A percentile compares a stretch with the other conserved stretches of the same genome.
These are phyloP conservation scores for Mimas tiliae DNA, from an alignment of 2,888 invertebrate species.

Conservation along the genomic window DNA sequence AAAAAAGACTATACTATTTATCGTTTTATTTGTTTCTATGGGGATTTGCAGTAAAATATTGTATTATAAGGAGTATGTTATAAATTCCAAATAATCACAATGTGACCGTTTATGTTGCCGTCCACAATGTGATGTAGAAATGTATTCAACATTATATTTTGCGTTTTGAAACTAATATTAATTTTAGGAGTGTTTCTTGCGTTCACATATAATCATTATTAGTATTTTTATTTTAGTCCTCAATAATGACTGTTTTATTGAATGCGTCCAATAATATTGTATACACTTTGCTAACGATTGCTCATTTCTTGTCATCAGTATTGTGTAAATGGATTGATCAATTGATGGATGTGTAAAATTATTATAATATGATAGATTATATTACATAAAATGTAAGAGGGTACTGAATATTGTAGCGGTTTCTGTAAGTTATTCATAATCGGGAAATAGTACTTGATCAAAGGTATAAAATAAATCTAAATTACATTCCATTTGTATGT, in stretches of 20 bases:
- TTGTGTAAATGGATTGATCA: conserved; percentile 68
- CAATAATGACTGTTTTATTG: conserved; percentile 16
- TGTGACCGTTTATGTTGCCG: conserved; percentile 1
- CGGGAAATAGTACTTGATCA: conserved; percentile 63
- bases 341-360: conserved; percentile 62
- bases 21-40: neutral
- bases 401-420: conserved; percentile 76
- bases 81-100: conserved; percentile 3
- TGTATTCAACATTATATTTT: conserved; percentile 1
- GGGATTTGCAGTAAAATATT: conserved; percentile 3
- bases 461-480: conserved; percentile 75
- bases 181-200: neutral
- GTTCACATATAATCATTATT: conserved; percentile 15
- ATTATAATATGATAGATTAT: conserved; percentile 42
- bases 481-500: conserved; percentile 80
- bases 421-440: conserved; percentile 58
- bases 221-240: conserved; percentile 21
- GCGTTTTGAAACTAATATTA: neutral
- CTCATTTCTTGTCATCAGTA: conserved; percentile 70
- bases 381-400: conserved; percentile 58
- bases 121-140: neutral
- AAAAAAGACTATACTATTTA: no score
- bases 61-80: neutral
- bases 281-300: conserved; percentile 43
- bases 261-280: conserved; percentile 12